Evolutionary conservation across 2,113 vertebrate genomes (phyloP).

Genomic region (Mixornis gularis): DNA sequence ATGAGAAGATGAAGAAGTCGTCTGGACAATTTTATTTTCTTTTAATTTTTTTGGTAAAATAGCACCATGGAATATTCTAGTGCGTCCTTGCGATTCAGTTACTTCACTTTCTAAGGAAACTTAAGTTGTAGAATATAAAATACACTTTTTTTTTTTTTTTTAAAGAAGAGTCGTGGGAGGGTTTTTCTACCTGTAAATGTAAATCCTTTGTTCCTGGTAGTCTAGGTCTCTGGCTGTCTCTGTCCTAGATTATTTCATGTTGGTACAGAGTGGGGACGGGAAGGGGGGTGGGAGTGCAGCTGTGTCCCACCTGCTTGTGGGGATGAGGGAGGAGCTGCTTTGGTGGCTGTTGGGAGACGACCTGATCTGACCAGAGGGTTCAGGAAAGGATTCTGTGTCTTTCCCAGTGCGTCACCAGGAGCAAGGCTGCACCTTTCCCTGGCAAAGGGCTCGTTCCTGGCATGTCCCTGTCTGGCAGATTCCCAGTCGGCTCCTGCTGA

Average conservation of each 20-base stretch:
- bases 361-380: background rate
- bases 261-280: background rate
- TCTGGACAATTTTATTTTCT: conserved; percentile 11
- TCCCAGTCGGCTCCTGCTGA: background rate
- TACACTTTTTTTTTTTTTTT: background rate
- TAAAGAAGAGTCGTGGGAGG: background rate
- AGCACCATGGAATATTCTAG: conserved; percentile 11
- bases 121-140: conserved; percentile 12
- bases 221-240: conserved; percentile 3
- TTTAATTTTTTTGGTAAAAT: background rate
- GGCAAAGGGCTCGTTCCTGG: background rate
- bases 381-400: background rate
- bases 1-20: background rate
- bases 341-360: background rate
- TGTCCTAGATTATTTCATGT: background rate
- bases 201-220: background rate
- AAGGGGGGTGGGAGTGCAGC: background rate
- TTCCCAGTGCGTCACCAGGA: background rate
- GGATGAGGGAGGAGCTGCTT: background rate
- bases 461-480: rapidly evolving
- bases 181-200: conserved; percentile 40
- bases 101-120: conserved; percentile 39
- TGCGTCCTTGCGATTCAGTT: background rate
- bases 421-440: background rate
- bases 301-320: background rate